Evolutionary conservation across 2,888 invertebrate species (phyloP).

Genomic region (Nomada hirtipes): DNA sequence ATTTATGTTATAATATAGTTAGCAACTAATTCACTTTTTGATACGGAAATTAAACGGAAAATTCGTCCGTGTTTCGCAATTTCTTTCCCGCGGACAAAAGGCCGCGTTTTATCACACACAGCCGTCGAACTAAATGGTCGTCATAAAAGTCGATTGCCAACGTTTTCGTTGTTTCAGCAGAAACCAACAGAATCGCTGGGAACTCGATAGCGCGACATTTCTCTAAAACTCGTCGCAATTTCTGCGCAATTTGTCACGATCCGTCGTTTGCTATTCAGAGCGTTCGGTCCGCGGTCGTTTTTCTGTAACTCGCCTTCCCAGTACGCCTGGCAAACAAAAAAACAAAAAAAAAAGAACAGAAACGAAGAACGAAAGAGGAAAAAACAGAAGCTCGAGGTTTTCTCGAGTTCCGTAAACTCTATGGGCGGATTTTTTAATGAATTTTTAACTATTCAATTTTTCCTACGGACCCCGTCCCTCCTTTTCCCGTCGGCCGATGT

Average conservation of each 20-base stretch:
- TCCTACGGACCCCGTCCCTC: constrained; percentile 43
- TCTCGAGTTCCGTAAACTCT: neutral
- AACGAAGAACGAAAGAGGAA: neutral
- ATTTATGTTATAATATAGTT: no score
- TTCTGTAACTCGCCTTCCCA: constrained; percentile 27
- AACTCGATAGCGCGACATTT: neutral
- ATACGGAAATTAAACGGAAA: no score
- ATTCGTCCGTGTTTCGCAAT: neutral
- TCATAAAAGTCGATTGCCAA: constrained; percentile 1
- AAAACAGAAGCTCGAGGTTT: neutral
- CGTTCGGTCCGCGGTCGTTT: constrained; percentile 30
- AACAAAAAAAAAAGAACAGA: neutral
- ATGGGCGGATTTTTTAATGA: constrained; percentile 74
- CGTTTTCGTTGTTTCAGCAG: neutral
- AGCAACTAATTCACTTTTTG: no score
- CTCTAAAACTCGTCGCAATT: constrained; percentile 32
- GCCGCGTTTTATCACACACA: neutral
- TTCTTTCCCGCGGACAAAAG: neutral
- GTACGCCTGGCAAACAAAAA: neutral
- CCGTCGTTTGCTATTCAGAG: constrained; percentile 22
- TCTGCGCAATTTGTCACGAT: constrained; percentile 41
- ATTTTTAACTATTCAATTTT: constrained; percentile 81
- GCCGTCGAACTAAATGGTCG: neutral
- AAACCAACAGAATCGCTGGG: neutral
- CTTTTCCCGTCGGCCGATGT: constrained; percentile 42